Evolutionary conservation across 2,797 vertebrate species (phyloP).

Genomic region (Hypotaenidia okinawae): DNA sequence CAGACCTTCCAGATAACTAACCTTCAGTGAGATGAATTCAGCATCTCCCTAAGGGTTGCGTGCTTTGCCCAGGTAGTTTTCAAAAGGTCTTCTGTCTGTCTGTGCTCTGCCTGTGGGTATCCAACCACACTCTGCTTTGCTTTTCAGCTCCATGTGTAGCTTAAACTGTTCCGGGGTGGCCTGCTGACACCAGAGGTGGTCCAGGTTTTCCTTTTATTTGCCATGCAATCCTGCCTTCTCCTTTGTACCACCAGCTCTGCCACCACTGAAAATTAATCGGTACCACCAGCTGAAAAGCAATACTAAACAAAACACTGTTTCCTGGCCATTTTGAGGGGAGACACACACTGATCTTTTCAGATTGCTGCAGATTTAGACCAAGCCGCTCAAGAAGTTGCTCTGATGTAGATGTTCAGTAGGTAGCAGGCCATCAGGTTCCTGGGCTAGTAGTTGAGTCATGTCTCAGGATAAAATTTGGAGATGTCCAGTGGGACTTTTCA

Average conservation of each 20-base stretch:
- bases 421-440: not conserved
- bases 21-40: not conserved
- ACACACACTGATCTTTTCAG: not conserved
- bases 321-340: not conserved
- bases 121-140: not conserved
- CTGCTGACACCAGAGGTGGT: not conserved
- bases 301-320: not conserved
- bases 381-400: not conserved
- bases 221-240: not conserved
- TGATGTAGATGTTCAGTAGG: not conserved
- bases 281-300: not conserved
- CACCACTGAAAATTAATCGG: too few relatives aligned
- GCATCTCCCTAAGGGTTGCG: not conserved
- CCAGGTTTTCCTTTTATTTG: not conserved
- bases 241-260: not conserved
- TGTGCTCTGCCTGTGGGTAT: not conserved
- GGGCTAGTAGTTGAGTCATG: not conserved
- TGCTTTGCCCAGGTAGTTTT: not conserved
- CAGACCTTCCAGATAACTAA: not conserved
- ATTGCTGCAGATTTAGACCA: not conserved
- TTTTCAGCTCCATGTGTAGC: not conserved
- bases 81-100: not conserved
- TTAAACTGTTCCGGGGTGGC: not conserved
- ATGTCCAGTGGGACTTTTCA: rapidly evolving
- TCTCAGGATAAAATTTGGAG: not conserved